Evolutionary conservation across 2,113 vertebrate species (phyloP), one percentile per base, ranked within the genome.

Genomic region (Telmatochromis bifrenatus): DNA sequence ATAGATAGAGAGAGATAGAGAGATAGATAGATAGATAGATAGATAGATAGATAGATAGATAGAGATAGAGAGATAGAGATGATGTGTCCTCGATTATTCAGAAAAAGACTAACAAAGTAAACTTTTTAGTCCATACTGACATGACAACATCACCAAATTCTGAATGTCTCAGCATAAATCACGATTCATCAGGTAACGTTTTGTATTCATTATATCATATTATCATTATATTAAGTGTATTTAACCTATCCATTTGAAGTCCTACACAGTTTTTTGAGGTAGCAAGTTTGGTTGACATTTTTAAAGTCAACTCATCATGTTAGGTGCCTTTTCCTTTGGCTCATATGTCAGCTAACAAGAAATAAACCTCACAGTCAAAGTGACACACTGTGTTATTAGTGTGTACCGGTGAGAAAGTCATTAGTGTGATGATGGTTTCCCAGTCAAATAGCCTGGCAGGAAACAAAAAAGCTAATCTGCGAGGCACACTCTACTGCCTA

Each of bases 11-110:
- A 31, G 2, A 31, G 5, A 31, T 2, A 31, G 28, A 31, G 0
- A 31, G 2, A 31, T 7, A 31, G 31, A 31, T 2, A 33, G 31
- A 33, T 1, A 33, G 7, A 33, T 31, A 31, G 31, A 31, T 6
- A 31, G 28, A 31, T 6, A 31, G 28, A 31, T 0, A 31, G 31
- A 31, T 0, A 33, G 31, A 33, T 0, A 33, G 31, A 33, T 0
- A 33, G 33, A 35, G 33, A 35, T 0, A 35, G 33, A 35, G 3
- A 35, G 33, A 35, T 9, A 9, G 35, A 35, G 35, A 37, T 37
- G 37, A 37, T 37, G 37, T 37, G 9, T 55, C 21, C 21, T 55
- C 1, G 7, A 55, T 54, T 54, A 54, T 54, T 54, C 53, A 54
- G n/a, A 54, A 54, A 54, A 54, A 54, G n/a, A 54, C n/a, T 55